phyloP scores from a whole-genome alignment of 2,888 invertebrate species.

The Saturnia japonica region DNA sequence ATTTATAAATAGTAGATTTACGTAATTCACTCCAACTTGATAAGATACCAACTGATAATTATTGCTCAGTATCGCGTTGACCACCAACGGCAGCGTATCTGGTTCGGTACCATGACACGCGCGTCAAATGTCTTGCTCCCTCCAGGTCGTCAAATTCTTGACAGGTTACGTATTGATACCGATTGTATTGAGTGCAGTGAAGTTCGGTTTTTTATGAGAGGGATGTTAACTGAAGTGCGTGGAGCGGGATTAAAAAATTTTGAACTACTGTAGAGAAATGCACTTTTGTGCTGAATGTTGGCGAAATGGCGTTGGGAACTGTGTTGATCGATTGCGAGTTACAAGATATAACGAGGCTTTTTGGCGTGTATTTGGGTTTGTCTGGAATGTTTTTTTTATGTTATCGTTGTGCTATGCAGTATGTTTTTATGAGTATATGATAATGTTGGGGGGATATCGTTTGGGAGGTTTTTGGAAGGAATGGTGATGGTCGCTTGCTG shows the following conservation, averaged over 20 bases:
- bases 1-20: constrained; percentile 31
- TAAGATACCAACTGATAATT: constrained; percentile 55
- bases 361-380: constrained; percentile 31
- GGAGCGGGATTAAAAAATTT: neutral
- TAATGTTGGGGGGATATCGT: neutral
- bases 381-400: constrained; percentile 16
- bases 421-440: neutral
- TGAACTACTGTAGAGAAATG: neutral
- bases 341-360: constrained; percentile 29
- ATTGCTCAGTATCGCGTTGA: constrained; percentile 34
- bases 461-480: neutral
- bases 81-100: constrained; percentile 26
- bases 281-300: neutral
- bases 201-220: constrained; percentile 1
- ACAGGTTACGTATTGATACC: constrained; percentile 49
- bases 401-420: neutral
- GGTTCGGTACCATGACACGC: constrained; percentile 48
- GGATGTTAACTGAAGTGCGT: constrained; percentile 2
- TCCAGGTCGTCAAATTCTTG: constrained; percentile 58
- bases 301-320: constrained; percentile 26
- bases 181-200: constrained; percentile 2
- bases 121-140: constrained; percentile 63
- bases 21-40: constrained; percentile 50
- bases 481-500: neutral
- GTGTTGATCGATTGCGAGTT: constrained; percentile 30